These are phyloP conservation scores for Drosophila engyochracea DNA, from an alignment of 2,888 invertebrate genomes.

Conservation along the genomic window DNA sequence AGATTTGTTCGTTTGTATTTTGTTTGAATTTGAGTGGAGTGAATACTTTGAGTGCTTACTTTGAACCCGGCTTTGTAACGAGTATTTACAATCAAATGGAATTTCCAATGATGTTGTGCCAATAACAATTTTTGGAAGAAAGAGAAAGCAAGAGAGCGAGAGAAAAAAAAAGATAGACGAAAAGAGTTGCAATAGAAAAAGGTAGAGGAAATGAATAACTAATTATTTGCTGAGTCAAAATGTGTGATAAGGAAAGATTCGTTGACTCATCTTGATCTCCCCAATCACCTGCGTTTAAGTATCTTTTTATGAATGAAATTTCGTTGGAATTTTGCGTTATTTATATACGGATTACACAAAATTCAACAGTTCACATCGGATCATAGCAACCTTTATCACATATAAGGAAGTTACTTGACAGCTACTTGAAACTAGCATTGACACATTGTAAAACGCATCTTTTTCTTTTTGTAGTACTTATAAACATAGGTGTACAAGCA, in stretches of 20 bases:
- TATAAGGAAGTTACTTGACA: constrained; percentile 11
- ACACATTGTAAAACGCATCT: background rate
- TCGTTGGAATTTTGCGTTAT: background rate
- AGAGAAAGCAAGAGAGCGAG: background rate
- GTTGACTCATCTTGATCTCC: constrained; percentile 30
- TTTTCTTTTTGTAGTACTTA: background rate
- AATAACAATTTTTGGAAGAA: constrained; percentile 1
- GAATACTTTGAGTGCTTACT: constrained; percentile 33
- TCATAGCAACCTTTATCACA: background rate
- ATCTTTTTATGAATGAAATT: constrained; percentile 44
- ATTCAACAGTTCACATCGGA: background rate
- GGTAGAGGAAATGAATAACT: background rate
- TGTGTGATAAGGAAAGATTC: constrained; percentile 11
- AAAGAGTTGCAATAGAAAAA: background rate
- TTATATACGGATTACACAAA: constrained; percentile 9
- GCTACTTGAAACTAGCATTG: constrained; percentile 12
- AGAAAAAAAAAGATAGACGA: background rate
- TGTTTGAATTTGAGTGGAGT: constrained; percentile 11
- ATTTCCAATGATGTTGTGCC: constrained; percentile 21
- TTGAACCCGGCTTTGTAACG: constrained; percentile 47
- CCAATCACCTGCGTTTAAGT: background rate
- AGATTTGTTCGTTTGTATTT: constrained; percentile 23
- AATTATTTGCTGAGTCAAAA: background rate
- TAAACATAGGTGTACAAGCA: background rate
- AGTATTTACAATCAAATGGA: background rate